Evolutionary conservation across 2,888 invertebrate species (phyloP), one percentile per base, ranked within the genome.

Genomic region (Pristionchus mayeri): DNA sequence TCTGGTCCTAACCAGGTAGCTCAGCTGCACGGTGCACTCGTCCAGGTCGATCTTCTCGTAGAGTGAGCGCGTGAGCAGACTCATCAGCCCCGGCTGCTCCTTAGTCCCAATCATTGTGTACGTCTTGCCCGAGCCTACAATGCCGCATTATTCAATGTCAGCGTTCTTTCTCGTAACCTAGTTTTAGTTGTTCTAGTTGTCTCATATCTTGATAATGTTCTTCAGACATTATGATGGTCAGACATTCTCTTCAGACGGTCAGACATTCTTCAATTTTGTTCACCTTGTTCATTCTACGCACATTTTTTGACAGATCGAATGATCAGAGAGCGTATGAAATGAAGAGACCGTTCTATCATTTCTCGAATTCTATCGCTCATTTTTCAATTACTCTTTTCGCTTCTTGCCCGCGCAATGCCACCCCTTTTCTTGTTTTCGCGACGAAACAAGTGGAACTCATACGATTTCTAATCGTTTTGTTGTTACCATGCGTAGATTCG

Each of bases 1-100:
- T n/a, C n/a, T n/a, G n/a, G n/a, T 88, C 93, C 86, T 93, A 92
- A 98, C 98, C 93, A 98, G 94, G 93, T 98, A 98, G 0, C 98
- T 98, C 95, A 98, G 94, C 78, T 94, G 93, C 78, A 95, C 94
- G 82, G 93, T 95, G 93, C 95, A 94, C 85, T 95, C 94, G 37
- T 94, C 86, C 27, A 86, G 94, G 86, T 95, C 95, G 88, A 92
- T 89, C 84, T 90, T 91, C 57, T 90, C 89, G 94, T 97, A 97
- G 85, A 97, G 95, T 90, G 96, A 96, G 92, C 96, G 95, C 44
- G 97, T 95, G 0, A 97, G 96, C 80, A 96, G 94, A 0, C 96
- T 96, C 97, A 97, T 97, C 86, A 97, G 95, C 4, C 97, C 97
- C 0, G 96, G 96, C 87, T 95, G 93, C 34, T 94, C 93, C 67